Base-by-base conservation (phyloP, 1,140 invertebrate species). In the Apis dorsata region DNA sequence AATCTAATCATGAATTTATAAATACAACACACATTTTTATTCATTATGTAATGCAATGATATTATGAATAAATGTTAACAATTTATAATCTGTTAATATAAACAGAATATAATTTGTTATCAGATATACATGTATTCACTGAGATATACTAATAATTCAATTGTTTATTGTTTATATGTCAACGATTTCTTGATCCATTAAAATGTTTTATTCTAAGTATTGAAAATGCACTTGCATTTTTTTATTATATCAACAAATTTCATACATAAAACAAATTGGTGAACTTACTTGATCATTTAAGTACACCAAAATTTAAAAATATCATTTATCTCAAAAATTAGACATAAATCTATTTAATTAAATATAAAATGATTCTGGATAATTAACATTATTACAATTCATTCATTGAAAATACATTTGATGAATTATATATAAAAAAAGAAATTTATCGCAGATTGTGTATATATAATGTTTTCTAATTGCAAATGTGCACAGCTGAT, bases 381-480 rank as follows among this genome's bases (percentile, higher is more conserved):
- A 77, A 78, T 85, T 63, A 75, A 79, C 24, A 24, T 86, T 80
- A 65, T 28, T 60, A 17, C 63, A 49, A 69, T 62, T 72, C 44
- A 17, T 44, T 75, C n/a, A 62, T 1, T 4, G 53, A 65, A 75
- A 62, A 13, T 65, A 71, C 76, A 79, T 72, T 28, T 49, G n/a
- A 13, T 83, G 60, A 59, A 88, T 88, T 86, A 77, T 86, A 88
- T 83, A 82, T 76, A 34, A 79, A 84, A 66, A 86, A 89, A 90
- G 57, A 34, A 74, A 88, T 84, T 89, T 86, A 89, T 90, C 87
- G 89, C 84, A 89, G 89, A 68, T 89, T 69, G 70, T 44, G 62
- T 34, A 4, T 4, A 44, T 63, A 76, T 77, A 59, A 75, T 85
- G 81, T 62, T 81, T 49, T 63, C 17, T 62, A 21, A 53, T 78